Evolutionary conservation across 1,140 invertebrate species (phyloP), one percentile per base, ranked within the genome.

Genomic region (Ceratina australensis): DNA sequence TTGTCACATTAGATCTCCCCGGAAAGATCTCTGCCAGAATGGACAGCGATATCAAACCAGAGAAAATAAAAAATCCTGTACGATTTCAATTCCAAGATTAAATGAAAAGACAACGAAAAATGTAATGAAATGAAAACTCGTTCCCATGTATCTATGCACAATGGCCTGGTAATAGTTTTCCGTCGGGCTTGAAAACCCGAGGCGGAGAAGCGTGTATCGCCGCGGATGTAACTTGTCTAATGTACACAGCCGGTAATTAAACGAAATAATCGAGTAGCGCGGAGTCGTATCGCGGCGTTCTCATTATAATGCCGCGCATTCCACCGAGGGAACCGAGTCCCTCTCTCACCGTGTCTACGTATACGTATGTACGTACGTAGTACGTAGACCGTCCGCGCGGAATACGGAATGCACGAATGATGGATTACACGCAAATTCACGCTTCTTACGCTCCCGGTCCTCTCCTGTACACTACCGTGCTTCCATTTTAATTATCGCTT

Each of bases 281-380:
- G 63, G 72, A 72, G 74, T 75, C 67, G 72, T 65, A 60, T 56
- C 66, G 78, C 22, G 33, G 65, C 54, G 59, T 68, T 83, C 83
- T 81, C 79, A 83, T 86, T 85, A 83, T 79, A 83, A 86, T 85
- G 73, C 80, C 79, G 74, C 47, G 72, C 80, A 85, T 86, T 85
- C 81, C 80, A 72, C 77, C 72, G 54, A 78, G 72, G 61, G 81
- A 79, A 78, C 71, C 71, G 60, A 85, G 83, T 82, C 76, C 73
- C 74, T 82, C 75, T 68, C 71, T 71, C 72, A 63, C 24, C 72
- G 47, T 5, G 28, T 33, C 2, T 33, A 33, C 28, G 28, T 33
- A 33, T 33, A 33, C 28, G n/a, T n/a, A n/a, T n/a, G n/a, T n/a
- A n/a, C n/a, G n/a, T n/a, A n/a, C n/a, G n/a, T n/a, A n/a, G n/a